Conservation (phyloP, 2,113 vertebrate genomes). For the Irena cyanogastra region DNA sequence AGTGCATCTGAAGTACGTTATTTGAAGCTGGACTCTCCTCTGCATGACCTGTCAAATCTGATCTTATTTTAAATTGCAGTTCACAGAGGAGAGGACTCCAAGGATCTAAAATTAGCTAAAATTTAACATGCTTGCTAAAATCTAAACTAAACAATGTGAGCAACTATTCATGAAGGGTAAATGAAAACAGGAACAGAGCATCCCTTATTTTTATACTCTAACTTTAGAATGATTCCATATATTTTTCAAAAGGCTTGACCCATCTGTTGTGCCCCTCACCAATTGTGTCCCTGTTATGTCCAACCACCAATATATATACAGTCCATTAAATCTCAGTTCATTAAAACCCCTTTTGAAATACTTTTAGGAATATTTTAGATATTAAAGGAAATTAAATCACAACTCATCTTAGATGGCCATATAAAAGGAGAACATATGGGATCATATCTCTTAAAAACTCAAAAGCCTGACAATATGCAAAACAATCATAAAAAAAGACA, state of each 20-base stretch:
- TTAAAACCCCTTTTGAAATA: neutral
- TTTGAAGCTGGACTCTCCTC: constrained; percentile 48
- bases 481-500: neutral
- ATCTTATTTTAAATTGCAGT: constrained; percentile 48
- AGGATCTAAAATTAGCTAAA: constrained; percentile 38
- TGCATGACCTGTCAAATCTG: constrained; percentile 39
- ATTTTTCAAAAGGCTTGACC: neutral
- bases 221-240: neutral
- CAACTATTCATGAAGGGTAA: neutral
- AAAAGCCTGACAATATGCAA: neutral
- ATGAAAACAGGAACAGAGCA: neutral
- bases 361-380: neutral
- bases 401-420: neutral
- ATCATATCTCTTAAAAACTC: neutral
- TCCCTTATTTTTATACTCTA: neutral
- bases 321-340: neutral
- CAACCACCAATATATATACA: neutral
- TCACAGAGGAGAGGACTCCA: constrained; percentile 12
- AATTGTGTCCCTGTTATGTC: neutral
- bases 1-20: constrained; percentile 26
- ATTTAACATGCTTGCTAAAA: constrained; percentile 12
- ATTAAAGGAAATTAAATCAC: neutral
- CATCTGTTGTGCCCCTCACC: neutral
- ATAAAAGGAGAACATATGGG: neutral
- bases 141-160: neutral